Evolutionary conservation across 2,888 invertebrate genomes (phyloP).

Genomic region (Apamea epomidion): DNA sequence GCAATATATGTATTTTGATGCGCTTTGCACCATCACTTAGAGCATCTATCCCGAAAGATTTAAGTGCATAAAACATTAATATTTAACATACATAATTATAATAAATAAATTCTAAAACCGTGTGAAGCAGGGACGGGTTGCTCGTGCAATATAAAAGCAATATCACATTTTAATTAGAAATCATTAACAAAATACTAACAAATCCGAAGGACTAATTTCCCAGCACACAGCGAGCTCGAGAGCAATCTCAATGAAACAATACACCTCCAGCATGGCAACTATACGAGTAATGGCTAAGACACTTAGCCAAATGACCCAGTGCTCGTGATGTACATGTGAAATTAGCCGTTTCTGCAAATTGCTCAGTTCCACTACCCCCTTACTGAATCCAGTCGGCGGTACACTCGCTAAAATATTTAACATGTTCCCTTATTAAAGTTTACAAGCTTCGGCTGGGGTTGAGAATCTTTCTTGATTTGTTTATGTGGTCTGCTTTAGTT

Average conservation of each 20-base stretch:
- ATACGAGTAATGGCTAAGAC: slow-evolving; percentile 47
- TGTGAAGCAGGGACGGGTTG: too few species aligned
- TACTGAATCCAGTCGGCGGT: slow-evolving; percentile 46
- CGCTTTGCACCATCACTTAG: neutral
- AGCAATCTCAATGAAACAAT: slow-evolving; percentile 37
- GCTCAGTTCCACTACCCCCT: slow-evolving; percentile 65
- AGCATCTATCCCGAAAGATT: neutral
- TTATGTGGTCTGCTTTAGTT: slow-evolving; percentile 24
- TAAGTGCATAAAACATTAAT: neutral
- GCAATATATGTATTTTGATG: neutral
- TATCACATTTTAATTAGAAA: neutral
- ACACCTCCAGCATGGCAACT: slow-evolving; percentile 26
- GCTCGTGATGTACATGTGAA: slow-evolving; percentile 61
- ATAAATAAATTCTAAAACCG: neutral
- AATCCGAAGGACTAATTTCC: neutral
- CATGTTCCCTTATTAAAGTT: slow-evolving; percentile 67
- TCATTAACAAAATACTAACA: neutral
- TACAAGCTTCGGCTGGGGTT: slow-evolving; percentile 42
- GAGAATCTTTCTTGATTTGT: slow-evolving; percentile 36
- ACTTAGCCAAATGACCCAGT: slow-evolving; percentile 55
- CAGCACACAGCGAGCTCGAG: neutral
- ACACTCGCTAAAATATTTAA: slow-evolving; percentile 69
- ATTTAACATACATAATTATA: neutral
- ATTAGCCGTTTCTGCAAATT: slow-evolving; percentile 72
- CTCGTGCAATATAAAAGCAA: neutral